These are phyloP conservation scores for Avahi laniger DNA, from an alignment of 2,797 vertebrate genomes.

Conservation along the genomic window DNA sequence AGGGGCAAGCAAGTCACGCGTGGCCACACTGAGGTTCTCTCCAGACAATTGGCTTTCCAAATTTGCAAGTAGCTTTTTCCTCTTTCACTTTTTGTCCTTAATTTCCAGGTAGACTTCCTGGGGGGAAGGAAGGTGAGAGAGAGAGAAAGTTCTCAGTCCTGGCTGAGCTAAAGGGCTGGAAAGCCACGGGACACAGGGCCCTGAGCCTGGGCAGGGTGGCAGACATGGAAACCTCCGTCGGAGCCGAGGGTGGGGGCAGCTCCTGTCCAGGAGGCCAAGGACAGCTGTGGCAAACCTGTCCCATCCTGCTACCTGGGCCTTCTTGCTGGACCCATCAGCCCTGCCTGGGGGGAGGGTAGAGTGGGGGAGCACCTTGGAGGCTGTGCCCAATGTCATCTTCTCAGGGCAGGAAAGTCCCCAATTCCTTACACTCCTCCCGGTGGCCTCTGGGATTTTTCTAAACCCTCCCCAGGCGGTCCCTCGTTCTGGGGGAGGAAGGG, in stretches of 20 bases:
- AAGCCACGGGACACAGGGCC: neutral
- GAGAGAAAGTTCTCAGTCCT: neutral
- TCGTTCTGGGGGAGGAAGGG: neutral
- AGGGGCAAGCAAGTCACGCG: neutral
- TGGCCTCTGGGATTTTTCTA: neutral
- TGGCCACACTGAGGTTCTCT: neutral
- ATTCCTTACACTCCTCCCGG: neutral
- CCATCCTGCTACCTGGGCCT: neutral
- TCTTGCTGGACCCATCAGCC: neutral
- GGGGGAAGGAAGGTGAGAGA: too few relatives aligned
- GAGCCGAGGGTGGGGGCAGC: fast-evolving
- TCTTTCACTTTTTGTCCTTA: neutral
- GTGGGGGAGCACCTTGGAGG: too few relatives aligned
- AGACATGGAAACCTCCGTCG: fast-evolving
- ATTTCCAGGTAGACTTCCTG: neutral
- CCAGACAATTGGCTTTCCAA: neutral
- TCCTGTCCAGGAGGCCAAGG: neutral
- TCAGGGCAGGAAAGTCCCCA: neutral
- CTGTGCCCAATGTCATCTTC: neutral
- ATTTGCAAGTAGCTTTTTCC: neutral
- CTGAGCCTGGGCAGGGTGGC: too few relatives aligned
- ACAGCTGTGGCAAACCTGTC: neutral
- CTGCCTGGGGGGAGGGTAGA: neutral
- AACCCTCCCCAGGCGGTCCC: too few relatives aligned
- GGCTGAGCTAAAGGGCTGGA: neutral